These are phyloP conservation scores for Scaptomyza tumidula DNA, from an alignment of 2,888 invertebrate species.

Conservation along the genomic window DNA sequence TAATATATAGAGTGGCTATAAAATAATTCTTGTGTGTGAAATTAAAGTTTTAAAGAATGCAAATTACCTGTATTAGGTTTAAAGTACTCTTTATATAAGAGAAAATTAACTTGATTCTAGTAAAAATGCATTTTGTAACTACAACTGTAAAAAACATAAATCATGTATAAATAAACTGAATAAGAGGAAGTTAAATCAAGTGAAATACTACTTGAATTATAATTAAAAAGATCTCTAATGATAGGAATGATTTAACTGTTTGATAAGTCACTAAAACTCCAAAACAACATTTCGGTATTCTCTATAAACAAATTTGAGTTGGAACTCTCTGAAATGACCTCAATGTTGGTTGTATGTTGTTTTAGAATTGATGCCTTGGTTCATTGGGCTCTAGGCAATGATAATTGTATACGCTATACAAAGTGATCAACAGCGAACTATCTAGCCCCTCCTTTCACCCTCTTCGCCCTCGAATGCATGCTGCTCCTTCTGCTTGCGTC, in stretches of 20 bases:
- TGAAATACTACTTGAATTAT: too few relatives aligned
- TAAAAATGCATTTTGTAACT: too few relatives aligned
- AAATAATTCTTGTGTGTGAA: too few relatives aligned
- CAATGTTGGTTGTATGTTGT: background rate
- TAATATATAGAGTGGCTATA: too few relatives aligned
- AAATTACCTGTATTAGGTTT: too few relatives aligned
- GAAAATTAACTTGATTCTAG: too few relatives aligned
- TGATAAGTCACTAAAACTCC: background rate
- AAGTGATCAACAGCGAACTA: background rate
- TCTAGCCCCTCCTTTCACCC: background rate
- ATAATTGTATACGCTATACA: conserved; percentile 47
- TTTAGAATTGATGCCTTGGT: conserved; percentile 2
- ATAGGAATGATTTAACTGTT: background rate
- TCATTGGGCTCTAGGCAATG: conserved; percentile 20
- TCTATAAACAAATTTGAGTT: background rate
- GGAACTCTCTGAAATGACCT: background rate
- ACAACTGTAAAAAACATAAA: too few relatives aligned
- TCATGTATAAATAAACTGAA: too few relatives aligned
- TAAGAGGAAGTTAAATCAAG: too few relatives aligned
- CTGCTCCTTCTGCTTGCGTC: conserved; percentile 3
- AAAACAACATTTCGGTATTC: background rate
- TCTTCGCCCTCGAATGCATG: background rate
- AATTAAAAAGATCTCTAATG: too few relatives aligned
- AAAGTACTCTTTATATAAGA: too few relatives aligned
- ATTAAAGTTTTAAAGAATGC: too few relatives aligned